These are phyloP conservation scores for Asarcornis scutulata DNA, from an alignment of 2,113 vertebrate genomes.

Conservation along the genomic window DNA sequence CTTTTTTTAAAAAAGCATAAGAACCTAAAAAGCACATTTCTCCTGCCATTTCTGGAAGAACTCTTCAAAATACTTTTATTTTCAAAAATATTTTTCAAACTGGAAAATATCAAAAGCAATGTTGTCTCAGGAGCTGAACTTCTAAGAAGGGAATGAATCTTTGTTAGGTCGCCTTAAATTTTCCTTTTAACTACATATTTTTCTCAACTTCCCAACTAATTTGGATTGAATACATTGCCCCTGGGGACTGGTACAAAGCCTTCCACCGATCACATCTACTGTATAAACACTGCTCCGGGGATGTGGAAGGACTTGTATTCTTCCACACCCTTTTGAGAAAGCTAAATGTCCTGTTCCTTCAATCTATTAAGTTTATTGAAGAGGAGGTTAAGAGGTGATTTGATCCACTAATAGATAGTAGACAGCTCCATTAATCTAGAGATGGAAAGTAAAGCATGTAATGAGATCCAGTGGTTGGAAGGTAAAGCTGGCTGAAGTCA, in stretches of 20 bases:
- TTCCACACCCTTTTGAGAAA: constrained; percentile 6
- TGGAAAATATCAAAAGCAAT: neutral
- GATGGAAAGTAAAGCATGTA: neutral
- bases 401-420: constrained; percentile 39
- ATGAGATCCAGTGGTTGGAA: neutral
- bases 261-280: neutral
- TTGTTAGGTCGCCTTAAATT: neutral
- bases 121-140: neutral
- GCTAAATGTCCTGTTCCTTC: constrained; percentile 12
- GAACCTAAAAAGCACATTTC: neutral
- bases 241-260: neutral
- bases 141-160: neutral
- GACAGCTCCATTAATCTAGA: constrained; percentile 53
- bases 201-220: neutral
- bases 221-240: neutral
- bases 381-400: constrained; percentile 57
- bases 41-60: neutral
- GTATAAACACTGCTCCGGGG: neutral
- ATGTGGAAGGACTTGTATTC: neutral
- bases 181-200: neutral
- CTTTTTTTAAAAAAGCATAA: neutral
- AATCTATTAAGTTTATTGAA: constrained; percentile 37
- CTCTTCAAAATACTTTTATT: neutral
- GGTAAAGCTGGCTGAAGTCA: neutral
- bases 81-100: too few relatives aligned